These are phyloP conservation scores for Eremophila alpestris DNA, from an alignment of 2,797 vertebrate species.

Conservation along the genomic window DNA sequence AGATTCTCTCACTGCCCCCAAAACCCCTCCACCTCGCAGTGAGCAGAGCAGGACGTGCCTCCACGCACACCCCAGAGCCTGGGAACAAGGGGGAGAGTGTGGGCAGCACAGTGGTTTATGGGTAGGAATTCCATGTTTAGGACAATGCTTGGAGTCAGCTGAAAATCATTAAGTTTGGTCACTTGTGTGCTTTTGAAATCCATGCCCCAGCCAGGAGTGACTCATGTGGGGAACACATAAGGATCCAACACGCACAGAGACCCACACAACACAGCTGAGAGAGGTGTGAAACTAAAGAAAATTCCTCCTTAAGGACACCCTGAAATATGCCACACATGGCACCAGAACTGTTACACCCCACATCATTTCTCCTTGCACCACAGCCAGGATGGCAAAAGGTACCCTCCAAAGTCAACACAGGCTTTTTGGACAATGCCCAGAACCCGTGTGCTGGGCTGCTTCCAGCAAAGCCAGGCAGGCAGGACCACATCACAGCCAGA, in stretches of 20 bases:
- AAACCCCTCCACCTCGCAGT: neutral
- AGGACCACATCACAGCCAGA: constrained; percentile 16
- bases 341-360: neutral
- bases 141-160: constrained; percentile 53
- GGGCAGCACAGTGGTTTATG: constrained; percentile 5
- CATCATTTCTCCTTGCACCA: neutral
- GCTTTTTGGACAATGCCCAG: neutral
- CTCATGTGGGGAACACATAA: neutral
- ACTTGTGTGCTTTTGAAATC: constrained; percentile 51
- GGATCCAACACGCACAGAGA: neutral
- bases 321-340: neutral
- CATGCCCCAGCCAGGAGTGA: constrained; percentile 34
- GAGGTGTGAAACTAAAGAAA: neutral
- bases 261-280: neutral
- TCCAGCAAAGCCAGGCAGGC: constrained; percentile 10
- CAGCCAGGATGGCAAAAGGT: neutral
- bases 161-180: constrained; percentile 61
- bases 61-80: neutral
- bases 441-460: neutral
- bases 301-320: neutral
- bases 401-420: neutral
- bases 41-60: neutral
- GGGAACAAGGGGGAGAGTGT: constrained; percentile 8
- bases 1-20: neutral
- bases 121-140: constrained; percentile 44